Evolutionary conservation across 2,888 invertebrate species (phyloP).

Genomic region (Synanthedon myopaeformis): DNA sequence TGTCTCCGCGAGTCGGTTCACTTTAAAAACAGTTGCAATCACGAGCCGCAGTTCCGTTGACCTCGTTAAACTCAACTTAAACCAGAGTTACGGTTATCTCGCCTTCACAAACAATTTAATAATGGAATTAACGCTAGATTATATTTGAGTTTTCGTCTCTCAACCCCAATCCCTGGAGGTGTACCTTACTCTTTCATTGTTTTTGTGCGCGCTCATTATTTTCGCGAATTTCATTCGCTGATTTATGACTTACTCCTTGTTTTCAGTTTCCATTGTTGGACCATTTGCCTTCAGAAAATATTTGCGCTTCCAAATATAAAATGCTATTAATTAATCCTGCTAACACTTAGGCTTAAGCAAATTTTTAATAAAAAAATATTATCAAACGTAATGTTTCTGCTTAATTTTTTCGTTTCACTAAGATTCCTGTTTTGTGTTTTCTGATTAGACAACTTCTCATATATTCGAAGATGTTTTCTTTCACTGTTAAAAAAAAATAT

Average conservation of each 20-base stretch:
- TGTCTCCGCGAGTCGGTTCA: not conserved
- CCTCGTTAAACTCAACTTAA: slow-evolving; percentile 31
- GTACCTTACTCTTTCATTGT: slow-evolving; percentile 10
- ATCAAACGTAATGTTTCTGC: too few species aligned
- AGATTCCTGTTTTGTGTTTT: too few species aligned
- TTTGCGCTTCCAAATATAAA: too few species aligned
- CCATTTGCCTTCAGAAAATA: too few species aligned
- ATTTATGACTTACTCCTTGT: not conserved
- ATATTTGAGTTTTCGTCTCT: slow-evolving; percentile 42
- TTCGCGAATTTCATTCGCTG: slow-evolving; percentile 10
- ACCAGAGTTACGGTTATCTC: slow-evolving; percentile 37
- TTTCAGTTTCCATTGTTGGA: too few species aligned
- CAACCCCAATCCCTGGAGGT: slow-evolving; percentile 16
- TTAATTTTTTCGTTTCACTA: too few species aligned
- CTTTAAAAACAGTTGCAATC: not conserved
- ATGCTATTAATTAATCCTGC: too few species aligned
- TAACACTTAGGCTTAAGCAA: too few species aligned
- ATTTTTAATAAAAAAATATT: too few species aligned
- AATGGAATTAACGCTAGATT: slow-evolving; percentile 52
- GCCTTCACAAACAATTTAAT: slow-evolving; percentile 64
- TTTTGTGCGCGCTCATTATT: slow-evolving; percentile 6
- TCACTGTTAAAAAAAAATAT: too few species aligned
- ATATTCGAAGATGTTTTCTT: too few species aligned
- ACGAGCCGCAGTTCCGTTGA: slow-evolving; percentile 8
- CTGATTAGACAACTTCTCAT: too few species aligned